phyloP scores from a whole-genome alignment of 2,888 invertebrate species.

The Ophion obscuratus region DNA sequence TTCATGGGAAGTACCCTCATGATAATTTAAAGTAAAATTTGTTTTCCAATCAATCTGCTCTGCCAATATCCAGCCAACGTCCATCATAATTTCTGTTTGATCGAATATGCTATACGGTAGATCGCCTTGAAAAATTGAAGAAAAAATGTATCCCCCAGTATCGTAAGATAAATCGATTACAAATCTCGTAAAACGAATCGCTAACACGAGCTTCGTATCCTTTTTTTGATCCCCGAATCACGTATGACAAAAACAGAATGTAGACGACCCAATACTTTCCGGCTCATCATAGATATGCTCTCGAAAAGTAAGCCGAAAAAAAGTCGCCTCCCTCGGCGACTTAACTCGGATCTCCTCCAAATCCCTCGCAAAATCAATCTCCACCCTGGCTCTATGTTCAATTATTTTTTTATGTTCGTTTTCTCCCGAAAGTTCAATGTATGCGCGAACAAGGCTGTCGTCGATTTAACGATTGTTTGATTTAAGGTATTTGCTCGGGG shows the following conservation, averaged over 20 bases:
- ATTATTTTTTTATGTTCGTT: conserved; percentile 10
- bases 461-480: conserved; percentile 46
- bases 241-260: neutral
- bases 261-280: conserved; percentile 13
- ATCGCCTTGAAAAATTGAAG: neutral
- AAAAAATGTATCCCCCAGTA: neutral
- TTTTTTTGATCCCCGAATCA: conserved; percentile 24
- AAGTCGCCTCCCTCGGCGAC: conserved; percentile 6
- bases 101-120: neutral
- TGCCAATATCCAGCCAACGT: too few species aligned
- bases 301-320: conserved; percentile 21
- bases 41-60: too few species aligned
- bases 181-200: conserved; percentile 31
- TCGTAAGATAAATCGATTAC: conserved; percentile 27
- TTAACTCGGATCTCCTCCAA: neutral
- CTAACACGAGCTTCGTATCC: conserved; percentile 14
- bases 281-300: conserved; percentile 15
- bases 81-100: too few species aligned
- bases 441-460: neutral
- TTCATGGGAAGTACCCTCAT: too few species aligned
- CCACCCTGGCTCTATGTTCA: conserved; percentile 8
- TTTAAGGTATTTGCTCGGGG: conserved; percentile 80
- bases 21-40: too few species aligned
- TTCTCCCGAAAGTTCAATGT: neutral
- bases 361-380: conserved; percentile 17